Evolutionary conservation across 2,888 invertebrate genomes (phyloP).

Genomic region (Rhamphomyia laevipes): DNA sequence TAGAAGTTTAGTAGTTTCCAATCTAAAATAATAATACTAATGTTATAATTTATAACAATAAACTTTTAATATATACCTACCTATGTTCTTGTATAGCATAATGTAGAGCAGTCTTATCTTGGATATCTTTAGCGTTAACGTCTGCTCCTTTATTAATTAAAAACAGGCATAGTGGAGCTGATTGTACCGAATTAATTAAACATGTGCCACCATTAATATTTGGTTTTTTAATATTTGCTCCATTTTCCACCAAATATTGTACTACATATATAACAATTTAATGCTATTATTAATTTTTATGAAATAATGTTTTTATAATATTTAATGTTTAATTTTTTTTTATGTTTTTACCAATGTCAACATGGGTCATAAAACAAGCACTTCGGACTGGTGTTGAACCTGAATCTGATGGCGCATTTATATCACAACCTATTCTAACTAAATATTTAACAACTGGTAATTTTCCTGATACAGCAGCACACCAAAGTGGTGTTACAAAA

Average conservation of each 20-base stretch:
- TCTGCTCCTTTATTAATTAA: constrained; percentile 68
- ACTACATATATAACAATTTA: constrained; percentile 40
- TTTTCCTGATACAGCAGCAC: constrained; percentile 79
- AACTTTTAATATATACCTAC: constrained; percentile 20
- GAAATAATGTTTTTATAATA: not conserved
- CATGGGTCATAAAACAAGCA: constrained; percentile 86
- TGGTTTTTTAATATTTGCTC: constrained; percentile 71
- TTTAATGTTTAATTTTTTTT: not conserved
- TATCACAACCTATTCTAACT: constrained; percentile 61
- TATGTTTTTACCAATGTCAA: constrained; percentile 45
- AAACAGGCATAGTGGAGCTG: constrained; percentile 65
- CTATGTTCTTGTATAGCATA: constrained; percentile 82
- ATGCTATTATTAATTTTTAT: not conserved
- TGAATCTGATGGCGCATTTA: constrained; percentile 79
- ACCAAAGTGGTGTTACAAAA: constrained; percentile 82
- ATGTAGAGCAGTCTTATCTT: constrained; percentile 83
- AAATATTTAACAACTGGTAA: constrained; percentile 65
- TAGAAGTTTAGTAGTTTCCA: constrained; percentile 72
- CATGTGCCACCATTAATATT: constrained; percentile 91
- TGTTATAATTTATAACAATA: not conserved
- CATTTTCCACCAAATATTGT: constrained; percentile 59
- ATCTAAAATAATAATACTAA: constrained; percentile 33
- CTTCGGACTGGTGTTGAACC: constrained; percentile 84
- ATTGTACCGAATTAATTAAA: constrained; percentile 86
- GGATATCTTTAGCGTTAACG: constrained; percentile 79